Conservation (phyloP, 92 coral and sea anemone genomes). For the Phenganax marumi region DNA sequence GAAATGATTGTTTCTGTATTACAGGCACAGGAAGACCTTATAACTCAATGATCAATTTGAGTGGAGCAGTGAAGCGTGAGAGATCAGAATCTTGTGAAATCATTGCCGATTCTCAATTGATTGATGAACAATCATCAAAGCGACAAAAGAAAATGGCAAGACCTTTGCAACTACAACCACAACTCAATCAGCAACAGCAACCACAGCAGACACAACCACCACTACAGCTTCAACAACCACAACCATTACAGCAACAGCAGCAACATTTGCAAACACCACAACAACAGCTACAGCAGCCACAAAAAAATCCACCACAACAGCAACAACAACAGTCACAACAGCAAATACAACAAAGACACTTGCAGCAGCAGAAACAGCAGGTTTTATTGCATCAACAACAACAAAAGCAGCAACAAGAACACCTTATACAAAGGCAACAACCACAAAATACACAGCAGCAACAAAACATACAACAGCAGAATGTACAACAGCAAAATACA, state of each 20-base stretch:
- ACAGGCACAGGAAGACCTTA: conserved; percentile 24
- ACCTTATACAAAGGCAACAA: conserved; percentile 34
- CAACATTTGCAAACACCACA: conserved; percentile 21
- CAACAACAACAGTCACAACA: conserved; percentile 44
- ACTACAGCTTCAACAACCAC: conserved; percentile 72
- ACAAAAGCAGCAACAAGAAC: conserved; percentile 42
- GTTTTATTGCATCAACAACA: conserved; percentile 38
- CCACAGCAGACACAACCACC: conserved; percentile 64
- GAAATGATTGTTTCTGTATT: too few relatives aligned
- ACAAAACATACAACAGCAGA: conserved; percentile 47
- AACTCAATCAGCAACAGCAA: conserved; percentile 60
- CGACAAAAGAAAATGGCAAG: conserved; percentile 26
- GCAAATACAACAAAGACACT: conserved; percentile 33
- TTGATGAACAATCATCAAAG: conserved; percentile 38
- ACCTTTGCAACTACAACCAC: conserved; percentile 52
- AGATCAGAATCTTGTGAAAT: conserved; percentile 57
- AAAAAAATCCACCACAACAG: conserved; percentile 44
- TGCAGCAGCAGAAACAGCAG: conserved; percentile 66
- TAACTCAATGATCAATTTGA: conserved; percentile 22
- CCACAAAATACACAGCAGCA: conserved; percentile 53
- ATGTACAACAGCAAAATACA: conserved; percentile 29
- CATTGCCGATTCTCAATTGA: conserved; percentile 50
- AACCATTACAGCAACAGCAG: conserved; percentile 50
- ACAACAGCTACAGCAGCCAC: conserved; percentile 52
- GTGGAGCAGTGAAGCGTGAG: conserved; percentile 34